Evolutionary conservation across 2,888 invertebrate species (phyloP).

Genomic region (Torymus texanus): DNA sequence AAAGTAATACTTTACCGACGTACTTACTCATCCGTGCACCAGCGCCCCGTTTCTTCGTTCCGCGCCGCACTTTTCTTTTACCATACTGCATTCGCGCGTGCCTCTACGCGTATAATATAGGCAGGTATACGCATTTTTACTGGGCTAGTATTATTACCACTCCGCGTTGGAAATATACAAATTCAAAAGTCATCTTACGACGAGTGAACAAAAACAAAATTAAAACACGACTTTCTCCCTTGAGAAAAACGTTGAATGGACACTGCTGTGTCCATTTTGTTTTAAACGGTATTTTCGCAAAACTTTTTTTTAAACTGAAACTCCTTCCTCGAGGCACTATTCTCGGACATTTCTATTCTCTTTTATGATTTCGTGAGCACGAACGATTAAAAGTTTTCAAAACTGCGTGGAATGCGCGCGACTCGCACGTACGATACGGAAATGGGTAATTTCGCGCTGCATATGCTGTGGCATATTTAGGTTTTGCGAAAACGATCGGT

Average conservation of each 20-base stretch:
- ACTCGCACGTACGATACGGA: neutral
- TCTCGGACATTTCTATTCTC: constrained; percentile 4
- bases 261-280: neutral
- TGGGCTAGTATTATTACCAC: no score
- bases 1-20: constrained; percentile 25
- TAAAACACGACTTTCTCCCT: neutral
- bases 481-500: constrained; percentile 1
- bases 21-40: constrained; percentile 17
- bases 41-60: no score
- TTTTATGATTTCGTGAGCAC: neutral
- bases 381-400: no score
- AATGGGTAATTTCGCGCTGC: constrained; percentile 12
- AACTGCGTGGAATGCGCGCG: no score
- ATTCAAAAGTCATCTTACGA: constrained; percentile 11
- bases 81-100: no score
- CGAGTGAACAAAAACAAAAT: constrained; percentile 30
- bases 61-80: no score
- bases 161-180: neutral
- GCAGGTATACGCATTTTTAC: no score
- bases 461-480: no score
- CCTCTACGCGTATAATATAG: no score
- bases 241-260: constrained; percentile 1
- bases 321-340: neutral
- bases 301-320: constrained; percentile 12
- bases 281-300: neutral